A percentile compares a stretch with the other conserved stretches of the same genome.
These are phyloP conservation scores for Cynoglossus semilaevis DNA, from an alignment of 2,113 vertebrate genomes.

Conservation along the genomic window DNA sequence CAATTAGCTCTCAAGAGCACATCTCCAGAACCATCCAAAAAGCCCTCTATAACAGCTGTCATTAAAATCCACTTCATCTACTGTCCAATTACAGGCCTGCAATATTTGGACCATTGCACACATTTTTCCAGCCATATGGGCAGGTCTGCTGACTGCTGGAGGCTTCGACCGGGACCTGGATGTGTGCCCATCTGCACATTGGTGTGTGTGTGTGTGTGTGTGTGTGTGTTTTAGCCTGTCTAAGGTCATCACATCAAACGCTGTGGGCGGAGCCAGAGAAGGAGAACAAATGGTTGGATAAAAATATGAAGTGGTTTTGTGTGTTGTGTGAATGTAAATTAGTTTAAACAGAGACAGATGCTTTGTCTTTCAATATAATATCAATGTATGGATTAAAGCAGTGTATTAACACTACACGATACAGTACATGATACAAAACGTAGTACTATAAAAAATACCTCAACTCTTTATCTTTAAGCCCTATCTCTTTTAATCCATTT, in stretches of 20 bases:
- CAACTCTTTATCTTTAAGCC: too few relatives aligned
- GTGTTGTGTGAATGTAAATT: not conserved
- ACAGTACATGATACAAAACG: too few relatives aligned
- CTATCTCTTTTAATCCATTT: too few relatives aligned
- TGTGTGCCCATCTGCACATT: conserved; percentile 9
- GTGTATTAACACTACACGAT: too few relatives aligned
- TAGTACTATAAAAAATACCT: too few relatives aligned
- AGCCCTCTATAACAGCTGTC: conserved; percentile 15
- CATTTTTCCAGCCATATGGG: conserved; percentile 22
- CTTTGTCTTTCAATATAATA: too few relatives aligned
- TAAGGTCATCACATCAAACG: conserved; percentile 51
- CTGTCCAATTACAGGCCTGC: conserved; percentile 25
- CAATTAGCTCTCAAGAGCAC: not conserved
- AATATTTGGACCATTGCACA: conserved; percentile 34
- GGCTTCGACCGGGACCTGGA: conserved; percentile 18
- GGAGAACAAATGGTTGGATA: conserved; percentile 25
- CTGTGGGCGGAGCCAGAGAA: conserved; percentile 26
- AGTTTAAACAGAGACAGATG: too few relatives aligned
- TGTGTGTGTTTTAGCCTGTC: conserved; percentile 32
- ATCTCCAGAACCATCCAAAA: conserved; percentile 7
- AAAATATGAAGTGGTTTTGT: conserved; percentile 7
- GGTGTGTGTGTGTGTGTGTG: not conserved
- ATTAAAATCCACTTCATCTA: conserved; percentile 23
- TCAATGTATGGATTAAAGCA: too few relatives aligned
- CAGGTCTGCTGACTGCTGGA: not conserved